These are phyloP conservation scores for Apis cerana DNA, from an alignment of 1,140 invertebrate genomes.

Conservation along the genomic window DNA sequence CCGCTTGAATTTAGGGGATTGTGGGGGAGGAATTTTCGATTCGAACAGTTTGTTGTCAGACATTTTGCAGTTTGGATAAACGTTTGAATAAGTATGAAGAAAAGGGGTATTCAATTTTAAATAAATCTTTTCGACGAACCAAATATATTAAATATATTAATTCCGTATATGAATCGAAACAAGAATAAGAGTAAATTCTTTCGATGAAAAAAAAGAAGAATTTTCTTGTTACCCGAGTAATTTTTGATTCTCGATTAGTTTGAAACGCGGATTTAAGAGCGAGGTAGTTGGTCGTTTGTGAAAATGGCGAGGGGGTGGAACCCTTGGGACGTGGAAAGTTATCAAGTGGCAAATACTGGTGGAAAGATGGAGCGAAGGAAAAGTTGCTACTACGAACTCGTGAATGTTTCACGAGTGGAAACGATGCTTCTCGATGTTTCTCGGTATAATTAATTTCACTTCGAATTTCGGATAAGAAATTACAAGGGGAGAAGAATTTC, in stretches of 20 bases:
- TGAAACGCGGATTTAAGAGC: background rate
- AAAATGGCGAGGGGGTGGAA: background rate
- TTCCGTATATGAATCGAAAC: no score
- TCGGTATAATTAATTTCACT: background rate
- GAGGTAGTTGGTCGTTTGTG: background rate
- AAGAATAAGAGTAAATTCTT: no score
- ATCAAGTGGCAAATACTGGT: background rate
- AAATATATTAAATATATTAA: no score
- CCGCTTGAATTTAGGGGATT: no score
- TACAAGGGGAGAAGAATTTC: background rate
- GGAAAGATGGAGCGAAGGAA: background rate
- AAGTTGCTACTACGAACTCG: background rate
- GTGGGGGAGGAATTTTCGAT: no score
- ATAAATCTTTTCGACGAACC: no score
- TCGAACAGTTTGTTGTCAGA: no score
- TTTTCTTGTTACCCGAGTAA: background rate
- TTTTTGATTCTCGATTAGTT: background rate
- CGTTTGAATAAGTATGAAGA: no score
- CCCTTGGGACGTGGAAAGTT: conserved; percentile 7
- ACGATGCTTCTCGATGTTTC: background rate
- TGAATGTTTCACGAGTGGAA: background rate
- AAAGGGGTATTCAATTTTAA: no score
- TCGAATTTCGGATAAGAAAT: background rate
- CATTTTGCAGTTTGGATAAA: no score
- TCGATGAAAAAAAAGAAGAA: background rate